phyloP scores from a whole-genome alignment of 37 sponge, comb jelly and placozoan species.

The Oscarella lobularis region DNA sequence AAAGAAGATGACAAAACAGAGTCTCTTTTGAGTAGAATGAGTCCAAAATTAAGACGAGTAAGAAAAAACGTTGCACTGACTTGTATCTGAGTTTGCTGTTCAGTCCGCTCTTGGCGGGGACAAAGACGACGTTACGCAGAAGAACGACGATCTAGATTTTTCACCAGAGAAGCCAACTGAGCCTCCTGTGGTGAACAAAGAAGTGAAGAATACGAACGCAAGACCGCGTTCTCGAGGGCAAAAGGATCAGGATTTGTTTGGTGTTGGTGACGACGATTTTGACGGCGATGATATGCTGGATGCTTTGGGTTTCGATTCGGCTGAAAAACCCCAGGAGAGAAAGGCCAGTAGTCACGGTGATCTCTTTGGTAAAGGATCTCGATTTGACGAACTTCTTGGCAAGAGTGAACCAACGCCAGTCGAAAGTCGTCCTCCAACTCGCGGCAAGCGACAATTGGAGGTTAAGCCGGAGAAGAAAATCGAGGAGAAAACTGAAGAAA shows the following conservation, averaged over 20 bases:
- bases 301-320: conserved; percentile 11
- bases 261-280: conserved; percentile 11
- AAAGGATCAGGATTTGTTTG: too few relatives aligned
- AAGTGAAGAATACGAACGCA: too few relatives aligned
- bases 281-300: conserved; percentile 34
- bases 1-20: background rate
- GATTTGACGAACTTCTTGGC: conserved; percentile 20
- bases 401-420: background rate
- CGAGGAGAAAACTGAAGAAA: conserved; percentile 2
- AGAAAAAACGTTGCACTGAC: background rate
- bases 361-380: background rate
- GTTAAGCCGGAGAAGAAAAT: background rate
- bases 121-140: too few relatives aligned
- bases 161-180: too few relatives aligned
- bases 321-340: background rate
- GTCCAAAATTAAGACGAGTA: background rate
- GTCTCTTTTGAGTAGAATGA: background rate
- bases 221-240: too few relatives aligned
- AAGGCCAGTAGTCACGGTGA: background rate
- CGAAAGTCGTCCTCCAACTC: background rate
- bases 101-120: too few relatives aligned
- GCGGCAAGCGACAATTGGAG: background rate
- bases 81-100: too few relatives aligned
- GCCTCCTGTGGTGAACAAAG: too few relatives aligned
- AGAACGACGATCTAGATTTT: too few relatives aligned